Conservation (phyloP, 2,888 invertebrate genomes). For the Diarsia rubi region DNA sequence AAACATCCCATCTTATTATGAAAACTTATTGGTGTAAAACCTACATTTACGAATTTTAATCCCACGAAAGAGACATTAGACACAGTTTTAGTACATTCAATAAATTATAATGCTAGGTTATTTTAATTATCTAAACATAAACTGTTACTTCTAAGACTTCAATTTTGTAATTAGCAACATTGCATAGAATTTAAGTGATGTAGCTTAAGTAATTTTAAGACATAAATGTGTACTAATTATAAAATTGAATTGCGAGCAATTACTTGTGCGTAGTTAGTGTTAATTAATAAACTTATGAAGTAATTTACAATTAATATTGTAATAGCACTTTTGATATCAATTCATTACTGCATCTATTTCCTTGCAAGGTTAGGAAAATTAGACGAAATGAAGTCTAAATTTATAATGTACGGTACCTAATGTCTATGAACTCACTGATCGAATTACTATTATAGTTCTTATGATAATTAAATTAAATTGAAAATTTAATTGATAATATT, state of each 20-base stretch:
- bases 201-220: slow-evolving; percentile 28
- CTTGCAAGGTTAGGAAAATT: slow-evolving; percentile 12
- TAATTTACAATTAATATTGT: slow-evolving; percentile 8
- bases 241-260: slow-evolving; percentile 52
- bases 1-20: no score
- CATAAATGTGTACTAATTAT: slow-evolving; percentile 43
- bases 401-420: not conserved
- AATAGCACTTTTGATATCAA: slow-evolving; percentile 28
- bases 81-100: not conserved
- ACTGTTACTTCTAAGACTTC: slow-evolving; percentile 27
- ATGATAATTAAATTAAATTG: not conserved
- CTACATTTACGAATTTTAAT: no score
- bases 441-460: not conserved
- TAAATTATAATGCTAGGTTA: not conserved
- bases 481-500: not conserved
- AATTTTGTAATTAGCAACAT: slow-evolving; percentile 19
- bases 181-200: slow-evolving; percentile 41
- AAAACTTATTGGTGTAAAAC: no score
- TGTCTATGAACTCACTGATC: not conserved
- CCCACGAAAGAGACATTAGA: not conserved
- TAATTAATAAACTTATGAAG: slow-evolving; percentile 31
- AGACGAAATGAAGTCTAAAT: not conserved
- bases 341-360: slow-evolving; percentile 10
- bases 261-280: slow-evolving; percentile 19
- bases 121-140: slow-evolving; percentile 13